Evolutionary conservation across 2,113 vertebrate genomes (phyloP), one percentile per base, ranked within the genome.

Genomic region (Myotis lucifugus): DNA sequence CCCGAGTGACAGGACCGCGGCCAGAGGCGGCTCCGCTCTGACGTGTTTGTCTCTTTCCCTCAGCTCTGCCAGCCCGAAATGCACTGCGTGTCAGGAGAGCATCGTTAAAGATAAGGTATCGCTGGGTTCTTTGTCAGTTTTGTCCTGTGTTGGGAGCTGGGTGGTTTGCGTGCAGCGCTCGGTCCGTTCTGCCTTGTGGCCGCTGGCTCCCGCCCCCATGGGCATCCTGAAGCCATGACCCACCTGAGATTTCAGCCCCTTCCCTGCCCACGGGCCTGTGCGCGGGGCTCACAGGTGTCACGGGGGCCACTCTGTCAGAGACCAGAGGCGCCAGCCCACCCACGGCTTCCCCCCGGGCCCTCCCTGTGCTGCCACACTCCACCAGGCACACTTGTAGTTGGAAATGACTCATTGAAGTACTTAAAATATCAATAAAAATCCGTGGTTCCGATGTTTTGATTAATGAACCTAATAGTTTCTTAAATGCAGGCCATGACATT

Each of bases 81-180:
- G 98, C 88, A 98, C 98, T 40, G 98, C 98, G 3, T 99, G 98
- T 98, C 98, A 98, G 98, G 98, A 99, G 96, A 97, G 93, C 97
- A 98, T 99, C 97, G 66, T 97, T 69, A 99, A 98, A 97, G 98
- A 99, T 70, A 99, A 99, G 98, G 98, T 99, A 99, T 79, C 70
- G 78, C 93, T 61, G 86, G 77, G 32, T 66, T 87, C 40, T 64
- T 92, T 93, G 37, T 70, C 2, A 59, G 8, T 73, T 19, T 0
- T 90, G 48, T 2, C 3, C 25, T 4, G 11, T 52, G 19, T 87
- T 12, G 19, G 72, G 7, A 11, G 2, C 79, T 9, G 40, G 32
- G 1, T 2, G 1, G 52, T 32, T 15, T 32, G 50, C 50, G 27
- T 64, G 61, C 27, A 52, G 46, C 1, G 3, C 10, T 59, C 56